phyloP scores from a whole-genome alignment of 2,113 vertebrate genomes.

The Paramormyrops kingsleyae region DNA sequence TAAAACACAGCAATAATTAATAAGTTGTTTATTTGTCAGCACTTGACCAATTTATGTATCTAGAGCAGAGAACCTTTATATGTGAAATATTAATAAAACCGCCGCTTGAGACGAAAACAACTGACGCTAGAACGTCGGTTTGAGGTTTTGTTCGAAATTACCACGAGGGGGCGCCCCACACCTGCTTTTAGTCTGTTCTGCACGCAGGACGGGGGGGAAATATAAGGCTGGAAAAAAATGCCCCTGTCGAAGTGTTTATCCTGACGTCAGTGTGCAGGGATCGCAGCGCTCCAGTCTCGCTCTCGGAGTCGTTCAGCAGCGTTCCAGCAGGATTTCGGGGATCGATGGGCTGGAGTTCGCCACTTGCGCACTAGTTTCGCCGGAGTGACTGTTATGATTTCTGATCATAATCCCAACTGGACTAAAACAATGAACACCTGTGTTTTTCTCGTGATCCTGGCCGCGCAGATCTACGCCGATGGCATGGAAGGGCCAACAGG shows the following conservation, averaged over 20 bases:
- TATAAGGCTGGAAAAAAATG: slow-evolving; percentile 47
- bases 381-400: slow-evolving; percentile 52
- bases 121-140: background rate
- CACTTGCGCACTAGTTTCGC: slow-evolving; percentile 37
- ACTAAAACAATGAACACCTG: slow-evolving; percentile 72
- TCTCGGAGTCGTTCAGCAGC: slow-evolving; percentile 48
- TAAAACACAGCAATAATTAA: background rate
- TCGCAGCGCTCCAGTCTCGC: slow-evolving; percentile 52
- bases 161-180: slow-evolving; percentile 58
- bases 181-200: slow-evolving; percentile 28
- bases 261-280: slow-evolving; percentile 67
- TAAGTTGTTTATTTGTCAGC: background rate
- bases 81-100: background rate
- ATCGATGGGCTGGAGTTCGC: slow-evolving; percentile 48
- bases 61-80: background rate
- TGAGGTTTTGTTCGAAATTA: background rate
- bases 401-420: slow-evolving; percentile 52
- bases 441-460: slow-evolving; percentile 62
- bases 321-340: slow-evolving; percentile 45
- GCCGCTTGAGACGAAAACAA: background rate
- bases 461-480: slow-evolving; percentile 66
- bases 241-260: slow-evolving; percentile 61
- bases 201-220: slow-evolving; percentile 37
- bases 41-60: background rate
- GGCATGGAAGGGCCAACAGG: slow-evolving; percentile 71